Base-by-base conservation (phyloP, 2,888 invertebrate genomes). In the Scaptomyza reducta region DNA sequence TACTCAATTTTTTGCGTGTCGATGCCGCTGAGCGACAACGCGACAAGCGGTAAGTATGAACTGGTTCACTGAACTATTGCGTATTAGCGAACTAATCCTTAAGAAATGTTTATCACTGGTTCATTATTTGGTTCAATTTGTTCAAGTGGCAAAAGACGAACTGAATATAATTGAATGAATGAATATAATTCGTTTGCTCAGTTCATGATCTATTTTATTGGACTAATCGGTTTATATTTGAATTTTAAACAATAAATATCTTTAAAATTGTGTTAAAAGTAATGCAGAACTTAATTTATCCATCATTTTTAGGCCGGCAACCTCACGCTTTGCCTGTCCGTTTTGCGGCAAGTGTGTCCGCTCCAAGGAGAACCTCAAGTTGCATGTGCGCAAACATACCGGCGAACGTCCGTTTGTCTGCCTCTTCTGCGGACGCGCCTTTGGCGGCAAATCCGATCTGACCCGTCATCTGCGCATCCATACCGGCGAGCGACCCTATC, bases 341-440 rank as follows among this genome's bases (percentile, higher is more conserved):
- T 97, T 97, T 90, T 97, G 97, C 91, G 96, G 96, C 50, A 97
- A 97, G 91, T 97, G 97, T 91, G 97, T 97, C 40, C 93, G 97
- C 59, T 96, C 96, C 47, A 97, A 97, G 92, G 97, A 97, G 92
- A 97, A 97, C 90, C 93, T 97, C 55, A 97, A 97, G 91, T 92
- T 97, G 76, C 97, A 97, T 92, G 96, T 97, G 18, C 94, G 97
- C 61, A 97, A 97, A 88, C 97, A 97, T 90, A 95, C 95, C 5
- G 97, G 97, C 10, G 97, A 97, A 91, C 93, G 97, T 31, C 97
- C 97, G n/a, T 97, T 97, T 90, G 97, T 97, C 59, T 97, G 97
- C 83, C 93, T 97, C 70, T 97, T 97, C 91, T 97, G 97, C 91
- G 97, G 97, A 0, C 93, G 97, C 27, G 97, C 97, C 22, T 97